Percentiles rank a stretch among this genome's conserved stretches.
phyloP scores from a whole-genome alignment of 1,140 invertebrate species.

The Lucilia sericata region DNA sequence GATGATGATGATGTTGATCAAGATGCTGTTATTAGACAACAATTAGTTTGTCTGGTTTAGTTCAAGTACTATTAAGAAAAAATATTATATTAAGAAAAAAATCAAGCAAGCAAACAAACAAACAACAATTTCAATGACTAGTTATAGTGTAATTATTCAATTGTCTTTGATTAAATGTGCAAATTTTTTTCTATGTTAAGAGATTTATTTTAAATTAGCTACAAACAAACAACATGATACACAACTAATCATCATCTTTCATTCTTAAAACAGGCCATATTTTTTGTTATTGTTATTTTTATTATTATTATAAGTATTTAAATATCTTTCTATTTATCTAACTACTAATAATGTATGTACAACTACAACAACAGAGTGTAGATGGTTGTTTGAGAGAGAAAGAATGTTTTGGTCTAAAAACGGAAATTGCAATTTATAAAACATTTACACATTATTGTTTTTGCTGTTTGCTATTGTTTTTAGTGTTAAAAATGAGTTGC shows the following conservation, averaged over 20 bases:
- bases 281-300: neutral
- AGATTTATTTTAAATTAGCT: slow-evolving; percentile 30
- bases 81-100: neutral
- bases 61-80: slow-evolving; percentile 1
- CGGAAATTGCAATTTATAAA: slow-evolving; percentile 44
- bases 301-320: neutral
- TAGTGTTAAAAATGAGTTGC: slow-evolving; percentile 29
- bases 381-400: neutral
- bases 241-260: neutral
- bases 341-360: neutral
- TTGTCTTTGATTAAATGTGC: slow-evolving; percentile 43
- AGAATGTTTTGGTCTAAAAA: slow-evolving; percentile 12
- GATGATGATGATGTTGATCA: neutral
- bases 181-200: slow-evolving; percentile 19
- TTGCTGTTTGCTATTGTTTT: neutral
- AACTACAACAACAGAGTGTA: neutral
- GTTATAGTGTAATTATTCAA: slow-evolving; percentile 34
- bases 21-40: slow-evolving; percentile 30
- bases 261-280: slow-evolving; percentile 12
- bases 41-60: slow-evolving; percentile 27
- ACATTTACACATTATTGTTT: slow-evolving; percentile 31
- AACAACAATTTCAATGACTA: neutral
- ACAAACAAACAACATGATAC: neutral
- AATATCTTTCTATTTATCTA: neutral
- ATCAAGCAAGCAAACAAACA: neutral